These are phyloP conservation scores for Cerceris ruficornis DNA, from an alignment of 2,888 invertebrate species.

Conservation along the genomic window DNA sequence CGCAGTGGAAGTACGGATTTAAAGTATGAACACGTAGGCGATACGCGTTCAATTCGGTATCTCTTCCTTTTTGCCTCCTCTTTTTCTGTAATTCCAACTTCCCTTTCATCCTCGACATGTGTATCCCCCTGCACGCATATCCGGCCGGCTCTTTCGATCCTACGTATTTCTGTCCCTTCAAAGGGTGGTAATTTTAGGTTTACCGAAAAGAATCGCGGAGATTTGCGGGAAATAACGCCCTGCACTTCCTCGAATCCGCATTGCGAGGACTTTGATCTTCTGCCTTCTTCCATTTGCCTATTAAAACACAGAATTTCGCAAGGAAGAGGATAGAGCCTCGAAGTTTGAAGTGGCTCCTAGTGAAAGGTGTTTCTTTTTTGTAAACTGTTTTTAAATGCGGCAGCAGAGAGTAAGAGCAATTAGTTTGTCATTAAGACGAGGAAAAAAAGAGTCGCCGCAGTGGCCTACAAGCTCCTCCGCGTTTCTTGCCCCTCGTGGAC, in stretches of 20 bases:
- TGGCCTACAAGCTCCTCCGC: no score
- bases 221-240: slow-evolving; percentile 1
- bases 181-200: slow-evolving; percentile 27
- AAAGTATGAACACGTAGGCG: slow-evolving; percentile 18
- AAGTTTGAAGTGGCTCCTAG: no score
- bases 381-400: no score
- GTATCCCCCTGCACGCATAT: slow-evolving; percentile 52
- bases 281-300: no score
- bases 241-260: neutral
- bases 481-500: no score
- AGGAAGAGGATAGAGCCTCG: no score
- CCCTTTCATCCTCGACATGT: slow-evolving; percentile 50
- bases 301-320: no score
- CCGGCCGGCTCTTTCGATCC: slow-evolving; percentile 32
- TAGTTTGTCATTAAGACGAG: no score
- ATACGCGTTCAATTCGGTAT: neutral
- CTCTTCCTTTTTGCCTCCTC: neutral
- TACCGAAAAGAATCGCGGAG: slow-evolving; percentile 9
- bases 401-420: no score
- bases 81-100: slow-evolving; percentile 41
- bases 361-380: no score
- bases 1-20: slow-evolving; percentile 11
- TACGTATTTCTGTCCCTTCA: slow-evolving; percentile 21
- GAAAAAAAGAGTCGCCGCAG: no score
- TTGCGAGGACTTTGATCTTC: no score